Conservation (phyloP, 2,888 invertebrate genomes). For the Laspeyria flexula region DNA sequence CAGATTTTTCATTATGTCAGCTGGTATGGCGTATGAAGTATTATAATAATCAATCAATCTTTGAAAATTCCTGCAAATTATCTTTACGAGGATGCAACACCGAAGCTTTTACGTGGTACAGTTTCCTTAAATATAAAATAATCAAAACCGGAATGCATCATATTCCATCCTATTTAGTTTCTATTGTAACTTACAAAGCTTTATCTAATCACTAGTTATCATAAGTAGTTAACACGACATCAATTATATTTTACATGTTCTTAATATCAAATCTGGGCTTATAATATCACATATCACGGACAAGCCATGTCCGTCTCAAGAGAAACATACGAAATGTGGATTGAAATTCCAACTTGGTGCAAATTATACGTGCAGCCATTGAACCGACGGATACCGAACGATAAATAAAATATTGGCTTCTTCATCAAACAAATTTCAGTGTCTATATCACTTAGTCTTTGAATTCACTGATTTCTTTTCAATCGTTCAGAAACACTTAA, state of each 20-base stretch:
- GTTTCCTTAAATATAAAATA: slow-evolving; percentile 46
- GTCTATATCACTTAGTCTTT: slow-evolving; percentile 12
- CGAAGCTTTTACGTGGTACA: slow-evolving; percentile 39
- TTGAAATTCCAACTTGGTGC: slow-evolving; percentile 27
- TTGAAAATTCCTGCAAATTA: too few relatives aligned
- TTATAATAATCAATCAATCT: too few relatives aligned
- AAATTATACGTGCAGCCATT: slow-evolving; percentile 34
- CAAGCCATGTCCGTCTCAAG: slow-evolving; percentile 56
- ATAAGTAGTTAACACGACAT: slow-evolving; percentile 74
- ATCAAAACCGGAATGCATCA: slow-evolving; percentile 54
- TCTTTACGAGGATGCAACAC: slow-evolving; percentile 49
- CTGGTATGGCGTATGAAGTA: too few relatives aligned
- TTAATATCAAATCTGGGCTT: slow-evolving; percentile 73
- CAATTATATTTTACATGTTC: slow-evolving; percentile 73
- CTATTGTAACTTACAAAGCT: slow-evolving; percentile 69
- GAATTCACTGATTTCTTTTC: slow-evolving; percentile 23
- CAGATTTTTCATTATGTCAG: too few relatives aligned
- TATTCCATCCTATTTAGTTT: slow-evolving; percentile 50
- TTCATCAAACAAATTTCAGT: slow-evolving; percentile 26
- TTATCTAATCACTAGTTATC: slow-evolving; percentile 60
- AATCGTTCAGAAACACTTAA: slow-evolving; percentile 6
- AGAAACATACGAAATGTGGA: slow-evolving; percentile 45
- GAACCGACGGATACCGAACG: slow-evolving; percentile 30
- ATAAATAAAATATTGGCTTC: slow-evolving; percentile 41
- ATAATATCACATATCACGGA: slow-evolving; percentile 83